phyloP scores from a whole-genome alignment of 2,113 vertebrate species.

The Panthera tigris region DNA sequence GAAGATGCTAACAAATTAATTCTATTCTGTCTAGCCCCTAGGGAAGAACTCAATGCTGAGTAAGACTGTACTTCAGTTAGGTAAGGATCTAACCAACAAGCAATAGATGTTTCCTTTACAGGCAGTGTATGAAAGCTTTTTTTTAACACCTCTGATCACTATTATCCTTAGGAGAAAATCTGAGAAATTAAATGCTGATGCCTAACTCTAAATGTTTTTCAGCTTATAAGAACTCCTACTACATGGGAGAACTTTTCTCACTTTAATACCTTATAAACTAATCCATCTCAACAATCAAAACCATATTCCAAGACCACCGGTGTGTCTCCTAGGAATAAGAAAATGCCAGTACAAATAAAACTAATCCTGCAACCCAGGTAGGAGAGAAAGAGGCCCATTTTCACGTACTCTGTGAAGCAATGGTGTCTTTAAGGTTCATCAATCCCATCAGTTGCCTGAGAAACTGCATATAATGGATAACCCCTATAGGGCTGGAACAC shows the following conservation, averaged over 20 bases:
- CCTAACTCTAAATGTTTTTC: neutral
- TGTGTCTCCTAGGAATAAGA: neutral
- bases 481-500: neutral
- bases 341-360: neutral
- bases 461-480: neutral
- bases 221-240: neutral
- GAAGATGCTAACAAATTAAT: neutral
- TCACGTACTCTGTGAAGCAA: neutral
- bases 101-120: neutral
- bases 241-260: neutral
- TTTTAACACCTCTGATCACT: neutral
- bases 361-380: neutral
- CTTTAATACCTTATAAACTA: neutral
- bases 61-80: neutral
- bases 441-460: neutral
- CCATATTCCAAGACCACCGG: neutral
- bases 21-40: too few species aligned
- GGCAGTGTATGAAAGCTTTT: neutral
- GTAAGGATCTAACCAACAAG: neutral
- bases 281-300: conserved; percentile 21
- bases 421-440: neutral
- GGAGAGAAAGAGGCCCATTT: neutral
- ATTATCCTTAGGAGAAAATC: conserved; percentile 2
- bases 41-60: neutral
- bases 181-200: neutral